phyloP scores from a whole-genome alignment of 2,888 invertebrate genomes.

The Rhamphomyia laevipes region DNA sequence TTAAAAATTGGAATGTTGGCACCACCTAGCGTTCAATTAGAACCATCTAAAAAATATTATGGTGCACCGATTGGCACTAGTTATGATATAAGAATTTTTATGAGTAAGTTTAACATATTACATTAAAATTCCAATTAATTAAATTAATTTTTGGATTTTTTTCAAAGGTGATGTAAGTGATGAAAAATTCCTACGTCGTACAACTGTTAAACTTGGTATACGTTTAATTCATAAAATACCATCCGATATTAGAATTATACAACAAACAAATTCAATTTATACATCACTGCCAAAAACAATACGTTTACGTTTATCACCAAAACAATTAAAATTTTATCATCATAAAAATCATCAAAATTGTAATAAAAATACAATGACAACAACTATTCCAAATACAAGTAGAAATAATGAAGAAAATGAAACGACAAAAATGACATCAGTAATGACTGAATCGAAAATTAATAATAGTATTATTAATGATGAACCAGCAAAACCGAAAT shows the following conservation, averaged over 20 bases:
- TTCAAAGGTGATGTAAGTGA: constrained; percentile 54
- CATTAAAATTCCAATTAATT: not conserved
- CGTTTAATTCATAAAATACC: constrained; percentile 52
- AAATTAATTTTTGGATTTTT: not conserved
- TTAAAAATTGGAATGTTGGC: constrained; percentile 68
- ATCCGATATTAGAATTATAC: constrained; percentile 16
- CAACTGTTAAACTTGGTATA: constrained; percentile 69
- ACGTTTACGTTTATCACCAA: constrained; percentile 20
- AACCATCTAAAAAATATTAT: constrained; percentile 75
- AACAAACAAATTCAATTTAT: constrained; percentile 16
- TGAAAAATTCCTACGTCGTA: constrained; percentile 62
- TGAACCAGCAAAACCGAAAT: not conserved
- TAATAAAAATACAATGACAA: constrained; percentile 13
- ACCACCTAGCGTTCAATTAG: constrained; percentile 73
- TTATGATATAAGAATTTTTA: constrained; percentile 69
- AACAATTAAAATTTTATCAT: constrained; percentile 19
- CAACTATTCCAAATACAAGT: constrained; percentile 1
- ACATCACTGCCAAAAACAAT: constrained; percentile 18
- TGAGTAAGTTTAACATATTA: constrained; percentile 42
- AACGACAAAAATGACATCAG: not conserved
- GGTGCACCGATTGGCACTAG: constrained; percentile 81
- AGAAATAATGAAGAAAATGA: not conserved
- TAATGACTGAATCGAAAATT: not conserved
- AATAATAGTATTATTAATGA: not conserved
- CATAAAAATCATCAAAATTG: constrained; percentile 13